These are phyloP conservation scores for Acleris holmiana DNA, from an alignment of 2,888 invertebrate species.

Conservation along the genomic window DNA sequence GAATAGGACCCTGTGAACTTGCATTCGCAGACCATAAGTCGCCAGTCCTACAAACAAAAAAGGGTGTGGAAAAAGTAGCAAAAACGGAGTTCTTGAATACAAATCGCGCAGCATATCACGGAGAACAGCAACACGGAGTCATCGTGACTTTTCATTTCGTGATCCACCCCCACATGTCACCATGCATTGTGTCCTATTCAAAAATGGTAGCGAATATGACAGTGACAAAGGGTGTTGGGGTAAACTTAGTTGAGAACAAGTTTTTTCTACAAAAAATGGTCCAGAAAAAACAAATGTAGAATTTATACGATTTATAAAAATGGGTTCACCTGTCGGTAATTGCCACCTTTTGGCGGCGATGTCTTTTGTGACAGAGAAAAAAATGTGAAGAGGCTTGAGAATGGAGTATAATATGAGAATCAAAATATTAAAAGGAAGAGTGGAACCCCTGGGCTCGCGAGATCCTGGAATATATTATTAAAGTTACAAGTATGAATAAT, in stretches of 20 bases:
- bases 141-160: slow-evolving; percentile 65
- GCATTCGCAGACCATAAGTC: slow-evolving; percentile 67
- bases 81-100: slow-evolving; percentile 49
- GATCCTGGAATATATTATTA: slow-evolving; percentile 33
- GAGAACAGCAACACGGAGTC: slow-evolving; percentile 63
- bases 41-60: slow-evolving; percentile 61
- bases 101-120: slow-evolving; percentile 52
- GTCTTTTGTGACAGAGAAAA: slow-evolving; percentile 60
- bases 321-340: slow-evolving; percentile 81
- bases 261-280: slow-evolving; percentile 49
- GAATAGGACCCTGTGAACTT: slow-evolving; percentile 43
- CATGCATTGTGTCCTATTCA: slow-evolving; percentile 66
- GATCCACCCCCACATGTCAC: slow-evolving; percentile 73
- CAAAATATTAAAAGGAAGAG: slow-evolving; percentile 38
- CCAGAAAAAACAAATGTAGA: slow-evolving; percentile 62
- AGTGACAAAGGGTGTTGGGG: slow-evolving; percentile 79
- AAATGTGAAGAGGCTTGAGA: slow-evolving; percentile 39
- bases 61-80: slow-evolving; percentile 57
- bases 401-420: slow-evolving; percentile 35
- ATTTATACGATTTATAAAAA: slow-evolving; percentile 70
- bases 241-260: slow-evolving; percentile 68
- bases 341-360: slow-evolving; percentile 80
- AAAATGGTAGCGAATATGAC: slow-evolving; percentile 78
- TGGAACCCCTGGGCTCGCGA: slow-evolving; percentile 36
- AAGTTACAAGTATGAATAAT: slow-evolving; percentile 30